These are phyloP conservation scores for Megaustenia siamemsis DNA, from an alignment of 2,888 invertebrate genomes.

Conservation along the genomic window DNA sequence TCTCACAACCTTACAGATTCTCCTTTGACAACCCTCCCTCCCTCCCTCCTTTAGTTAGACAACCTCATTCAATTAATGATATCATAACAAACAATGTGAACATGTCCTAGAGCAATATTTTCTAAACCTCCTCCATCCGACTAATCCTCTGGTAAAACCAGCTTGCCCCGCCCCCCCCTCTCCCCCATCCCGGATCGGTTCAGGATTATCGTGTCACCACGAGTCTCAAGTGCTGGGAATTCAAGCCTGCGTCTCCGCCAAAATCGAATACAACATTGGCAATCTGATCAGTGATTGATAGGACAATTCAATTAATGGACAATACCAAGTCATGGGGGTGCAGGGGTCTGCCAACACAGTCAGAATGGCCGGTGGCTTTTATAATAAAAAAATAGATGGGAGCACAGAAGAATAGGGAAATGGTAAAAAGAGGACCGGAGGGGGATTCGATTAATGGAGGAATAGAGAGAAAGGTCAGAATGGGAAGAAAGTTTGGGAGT, in stretches of 20 bases:
- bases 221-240: not conserved
- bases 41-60: not conserved
- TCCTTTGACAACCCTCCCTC: not conserved
- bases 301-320: conserved; percentile 20
- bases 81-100: too few relatives aligned
- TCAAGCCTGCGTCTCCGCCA: not conserved
- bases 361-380: not conserved
- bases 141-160: not conserved
- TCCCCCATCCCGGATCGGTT: not conserved
- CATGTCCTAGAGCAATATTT: not conserved
- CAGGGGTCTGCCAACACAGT: not conserved
- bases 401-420: not conserved
- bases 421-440: conserved; percentile 17
- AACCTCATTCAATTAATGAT: too few relatives aligned
- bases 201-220: not conserved
- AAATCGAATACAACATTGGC: conserved; percentile 10
- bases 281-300: conserved; percentile 39
- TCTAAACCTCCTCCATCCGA: not conserved
- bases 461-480: too few relatives aligned
- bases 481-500: too few relatives aligned
- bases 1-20: not conserved
- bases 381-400: not conserved
- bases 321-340: not conserved
- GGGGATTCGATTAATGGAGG: too few relatives aligned
- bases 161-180: not conserved